Percentiles rank a stretch among this genome's conserved stretches.
phyloP scores from a whole-genome alignment of 2,888 invertebrate species.

The Stomorhina lunata region DNA sequence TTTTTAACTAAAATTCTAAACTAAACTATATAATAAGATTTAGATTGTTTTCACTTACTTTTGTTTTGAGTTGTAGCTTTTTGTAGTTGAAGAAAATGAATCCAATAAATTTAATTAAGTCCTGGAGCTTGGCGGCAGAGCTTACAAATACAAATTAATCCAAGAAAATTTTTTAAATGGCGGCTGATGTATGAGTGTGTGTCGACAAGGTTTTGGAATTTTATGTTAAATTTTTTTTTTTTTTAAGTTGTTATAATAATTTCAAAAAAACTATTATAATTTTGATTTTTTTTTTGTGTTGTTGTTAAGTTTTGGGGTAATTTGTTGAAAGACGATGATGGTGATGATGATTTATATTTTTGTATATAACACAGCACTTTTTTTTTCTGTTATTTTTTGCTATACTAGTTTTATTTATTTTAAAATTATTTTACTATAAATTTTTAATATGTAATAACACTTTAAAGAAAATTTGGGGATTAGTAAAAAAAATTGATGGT shows the following conservation, averaged over 20 bases:
- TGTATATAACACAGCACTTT: conserved; percentile 46
- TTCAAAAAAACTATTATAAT: conserved; percentile 13
- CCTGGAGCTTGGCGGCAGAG: conserved; percentile 15
- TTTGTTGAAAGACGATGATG: conserved; percentile 10
- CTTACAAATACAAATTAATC: too few relatives aligned
- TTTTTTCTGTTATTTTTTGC: neutral
- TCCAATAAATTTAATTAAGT: conserved; percentile 15
- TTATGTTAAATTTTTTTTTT: neutral
- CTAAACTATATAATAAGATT: neutral
- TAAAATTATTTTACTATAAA: conserved; percentile 32
- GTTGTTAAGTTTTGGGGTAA: neutral
- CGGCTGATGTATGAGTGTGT: conserved; percentile 15
- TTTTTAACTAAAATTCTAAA: neutral
- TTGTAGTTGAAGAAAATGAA: neutral
- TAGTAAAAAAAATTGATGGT: conserved; percentile 21
- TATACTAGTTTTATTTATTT: conserved; percentile 11
- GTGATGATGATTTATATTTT: neutral
- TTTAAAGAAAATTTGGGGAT: conserved; percentile 41
- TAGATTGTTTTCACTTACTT: conserved; percentile 31
- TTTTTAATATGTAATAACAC: conserved; percentile 13
- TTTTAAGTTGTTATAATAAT: neutral
- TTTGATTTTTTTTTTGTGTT: neutral
- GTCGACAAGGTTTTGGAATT: conserved; percentile 29
- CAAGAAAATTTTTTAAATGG: conserved; percentile 12
- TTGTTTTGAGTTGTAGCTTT: conserved; percentile 5